Evolutionary conservation across 1,140 invertebrate species (phyloP).

Genomic region (Idris sp.): DNA sequence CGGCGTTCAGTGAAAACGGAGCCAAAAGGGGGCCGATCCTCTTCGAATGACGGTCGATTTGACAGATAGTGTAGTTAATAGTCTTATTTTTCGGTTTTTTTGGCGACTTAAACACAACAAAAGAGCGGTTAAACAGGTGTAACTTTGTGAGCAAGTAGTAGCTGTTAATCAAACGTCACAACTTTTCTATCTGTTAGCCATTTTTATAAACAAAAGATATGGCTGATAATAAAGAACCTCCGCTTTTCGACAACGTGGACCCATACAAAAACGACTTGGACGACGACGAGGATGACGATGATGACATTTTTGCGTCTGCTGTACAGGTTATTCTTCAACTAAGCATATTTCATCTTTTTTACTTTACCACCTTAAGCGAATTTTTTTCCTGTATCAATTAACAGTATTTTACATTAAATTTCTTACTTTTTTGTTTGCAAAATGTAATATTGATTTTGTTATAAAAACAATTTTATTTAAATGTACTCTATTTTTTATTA

Average conservation of each 20-base stretch:
- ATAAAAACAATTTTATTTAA: no score
- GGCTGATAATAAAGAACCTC: constrained; percentile 83
- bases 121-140: no score
- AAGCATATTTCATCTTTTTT: neutral
- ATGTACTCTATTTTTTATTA: no score
- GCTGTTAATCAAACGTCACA: no score
- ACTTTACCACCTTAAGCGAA: no score
- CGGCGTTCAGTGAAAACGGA: constrained; percentile 29
- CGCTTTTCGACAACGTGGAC: constrained; percentile 85
- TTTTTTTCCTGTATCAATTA: neutral
- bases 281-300: constrained; percentile 85
- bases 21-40: constrained; percentile 55
- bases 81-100: constrained; percentile 23
- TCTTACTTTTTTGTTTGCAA: no score
- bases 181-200: no score
- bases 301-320: constrained; percentile 88
- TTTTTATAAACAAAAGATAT: constrained; percentile 77
- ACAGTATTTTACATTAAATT: no score
- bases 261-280: constrained; percentile 82
- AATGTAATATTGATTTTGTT: no score
- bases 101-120: no score
- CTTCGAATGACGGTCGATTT: constrained; percentile 49
- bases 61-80: constrained; percentile 37
- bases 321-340: constrained; percentile 81
- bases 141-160: no score